phyloP scores from a whole-genome alignment of 2,113 vertebrate species.

The Etheostoma spectabile region DNA sequence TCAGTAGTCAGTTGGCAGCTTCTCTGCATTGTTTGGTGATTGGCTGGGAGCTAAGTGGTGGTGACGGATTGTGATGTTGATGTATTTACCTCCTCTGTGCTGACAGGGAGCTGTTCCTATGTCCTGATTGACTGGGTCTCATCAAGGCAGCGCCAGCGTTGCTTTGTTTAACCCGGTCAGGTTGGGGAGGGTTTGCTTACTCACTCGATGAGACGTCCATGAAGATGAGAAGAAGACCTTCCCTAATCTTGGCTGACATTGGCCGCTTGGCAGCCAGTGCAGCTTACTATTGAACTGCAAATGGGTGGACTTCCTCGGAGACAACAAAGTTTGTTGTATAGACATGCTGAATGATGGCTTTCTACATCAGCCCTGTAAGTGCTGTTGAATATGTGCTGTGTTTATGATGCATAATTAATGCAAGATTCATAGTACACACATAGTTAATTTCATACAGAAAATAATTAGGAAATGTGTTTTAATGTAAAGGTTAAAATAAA shows the following conservation, averaged over 20 bases:
- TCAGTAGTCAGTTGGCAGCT: constrained; percentile 60
- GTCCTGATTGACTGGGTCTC: constrained; percentile 75
- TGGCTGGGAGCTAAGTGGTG: constrained; percentile 72
- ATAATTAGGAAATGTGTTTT: too few relatives aligned
- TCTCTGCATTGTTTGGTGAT: constrained; percentile 70
- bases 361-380: background rate
- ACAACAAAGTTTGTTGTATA: constrained; percentile 31
- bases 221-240: constrained; percentile 81
- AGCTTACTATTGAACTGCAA: constrained; percentile 32
- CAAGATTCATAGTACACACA: too few relatives aligned
- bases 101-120: constrained; percentile 71
- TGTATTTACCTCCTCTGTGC: constrained; percentile 76
- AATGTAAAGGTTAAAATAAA: too few relatives aligned
- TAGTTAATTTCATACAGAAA: too few relatives aligned
- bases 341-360: background rate
- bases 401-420: too few relatives aligned
- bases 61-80: constrained; percentile 78
- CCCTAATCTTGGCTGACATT: constrained; percentile 82
- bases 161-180: constrained; percentile 80
- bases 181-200: constrained; percentile 75
- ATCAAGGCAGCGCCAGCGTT: constrained; percentile 56
- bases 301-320: constrained; percentile 18
- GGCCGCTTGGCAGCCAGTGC: constrained; percentile 61
- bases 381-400: too few relatives aligned
- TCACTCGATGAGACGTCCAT: constrained; percentile 77